A percentile compares a stretch with the other conserved stretches of the same genome.
Conservation (phyloP, 1,140 invertebrate genomes). For the Dendroctonus ponderosae region DNA sequence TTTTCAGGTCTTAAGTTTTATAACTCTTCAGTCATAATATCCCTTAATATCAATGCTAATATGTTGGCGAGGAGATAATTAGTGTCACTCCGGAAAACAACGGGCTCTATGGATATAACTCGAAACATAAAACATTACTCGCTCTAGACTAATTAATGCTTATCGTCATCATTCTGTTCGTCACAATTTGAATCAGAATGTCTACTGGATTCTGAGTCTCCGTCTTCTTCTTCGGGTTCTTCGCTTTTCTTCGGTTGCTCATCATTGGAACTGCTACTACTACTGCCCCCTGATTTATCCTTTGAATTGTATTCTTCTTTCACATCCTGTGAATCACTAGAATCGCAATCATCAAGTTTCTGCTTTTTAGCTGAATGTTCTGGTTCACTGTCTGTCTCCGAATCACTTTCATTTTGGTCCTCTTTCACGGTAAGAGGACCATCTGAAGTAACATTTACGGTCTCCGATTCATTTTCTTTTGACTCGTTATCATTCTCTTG, state of each 20-base stretch:
- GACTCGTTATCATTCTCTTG: conserved; percentile 8
- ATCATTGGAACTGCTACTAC: conserved; percentile 22
- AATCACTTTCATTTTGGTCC: conserved; percentile 21
- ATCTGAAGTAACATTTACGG: conserved; percentile 27
- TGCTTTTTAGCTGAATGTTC: conserved; percentile 9
- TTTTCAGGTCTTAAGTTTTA: no score
- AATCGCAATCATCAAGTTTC: not conserved
- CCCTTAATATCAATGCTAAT: no score
- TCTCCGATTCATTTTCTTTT: conserved; percentile 8
- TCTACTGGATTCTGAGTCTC: conserved; percentile 16
- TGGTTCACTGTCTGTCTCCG: conserved; percentile 16
- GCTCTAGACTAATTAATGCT: not conserved
- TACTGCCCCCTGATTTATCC: not conserved
- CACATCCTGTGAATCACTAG: conserved; percentile 12
- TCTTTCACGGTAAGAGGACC: conserved; percentile 18
- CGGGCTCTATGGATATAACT: no score
- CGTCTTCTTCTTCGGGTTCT: conserved; percentile 4
- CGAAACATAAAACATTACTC: no score
- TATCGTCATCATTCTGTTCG: conserved; percentile 23
- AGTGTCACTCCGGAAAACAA: no score
- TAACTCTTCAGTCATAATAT: no score
- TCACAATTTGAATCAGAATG: conserved; percentile 16
- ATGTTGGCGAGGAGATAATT: no score
- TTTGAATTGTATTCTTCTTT: conserved; percentile 2
- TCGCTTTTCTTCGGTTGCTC: conserved; percentile 5